Evolutionary conservation across 2,797 vertebrate genomes (phyloP).

Genomic region (Hemibagrus guttatus): DNA sequence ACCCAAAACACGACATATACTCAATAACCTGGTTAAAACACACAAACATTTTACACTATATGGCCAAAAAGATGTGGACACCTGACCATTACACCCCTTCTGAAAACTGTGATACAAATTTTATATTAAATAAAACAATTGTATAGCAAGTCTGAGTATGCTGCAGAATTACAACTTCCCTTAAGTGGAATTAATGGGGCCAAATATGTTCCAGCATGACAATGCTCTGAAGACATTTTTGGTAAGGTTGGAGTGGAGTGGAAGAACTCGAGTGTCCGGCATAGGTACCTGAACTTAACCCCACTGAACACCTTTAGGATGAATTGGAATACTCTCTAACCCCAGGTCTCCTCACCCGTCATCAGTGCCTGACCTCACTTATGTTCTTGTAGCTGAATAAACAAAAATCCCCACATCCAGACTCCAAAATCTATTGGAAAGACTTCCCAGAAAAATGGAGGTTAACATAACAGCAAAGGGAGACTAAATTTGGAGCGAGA

Average conservation of each 20-base stretch:
- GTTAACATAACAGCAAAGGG: background rate
- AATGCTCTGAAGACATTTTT: background rate
- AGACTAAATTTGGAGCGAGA: background rate
- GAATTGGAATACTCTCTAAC: background rate
- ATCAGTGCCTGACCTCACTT: background rate
- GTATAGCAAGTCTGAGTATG: no score
- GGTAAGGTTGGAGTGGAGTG: background rate
- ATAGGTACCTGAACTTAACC: background rate
- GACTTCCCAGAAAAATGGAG: background rate
- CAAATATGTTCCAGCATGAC: background rate
- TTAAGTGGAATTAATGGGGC: background rate
- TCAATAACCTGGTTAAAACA: background rate
- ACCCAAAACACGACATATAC: conserved; percentile 40
- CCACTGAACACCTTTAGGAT: background rate
- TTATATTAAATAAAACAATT: no score
- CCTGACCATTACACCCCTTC: background rate
- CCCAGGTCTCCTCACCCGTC: background rate
- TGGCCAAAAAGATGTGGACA: background rate
- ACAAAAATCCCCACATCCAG: background rate
- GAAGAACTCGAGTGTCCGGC: background rate
- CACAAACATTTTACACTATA: background rate
- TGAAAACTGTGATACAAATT: background rate
- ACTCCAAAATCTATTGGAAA: background rate
- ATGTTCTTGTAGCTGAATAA: background rate
- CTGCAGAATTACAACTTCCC: background rate